Evolutionary conservation across 2,888 invertebrate genomes (phyloP).

Genomic region (Bimastos eiseni): DNA sequence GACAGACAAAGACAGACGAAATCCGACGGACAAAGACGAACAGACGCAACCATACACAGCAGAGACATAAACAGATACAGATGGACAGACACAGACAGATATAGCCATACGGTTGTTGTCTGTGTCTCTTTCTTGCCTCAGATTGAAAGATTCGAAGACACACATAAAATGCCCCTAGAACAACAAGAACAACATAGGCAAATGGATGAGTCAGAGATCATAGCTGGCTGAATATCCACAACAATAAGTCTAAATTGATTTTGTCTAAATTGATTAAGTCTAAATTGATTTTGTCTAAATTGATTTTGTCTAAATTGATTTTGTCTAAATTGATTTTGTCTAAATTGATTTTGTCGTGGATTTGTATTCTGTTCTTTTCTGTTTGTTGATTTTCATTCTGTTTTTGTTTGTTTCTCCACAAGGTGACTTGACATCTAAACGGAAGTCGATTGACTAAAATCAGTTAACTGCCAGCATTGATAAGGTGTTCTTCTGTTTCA

Average conservation of each 20-base stretch:
- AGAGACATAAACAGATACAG: too few relatives aligned
- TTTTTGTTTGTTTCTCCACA: not conserved
- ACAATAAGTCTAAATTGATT: too few relatives aligned
- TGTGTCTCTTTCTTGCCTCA: not conserved
- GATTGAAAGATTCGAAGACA: not conserved
- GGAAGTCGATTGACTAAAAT: not conserved
- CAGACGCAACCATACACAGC: too few relatives aligned
- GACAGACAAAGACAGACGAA: too few relatives aligned
- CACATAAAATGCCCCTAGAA: not conserved
- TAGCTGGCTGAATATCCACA: too few relatives aligned
- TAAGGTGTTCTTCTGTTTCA: not conserved
- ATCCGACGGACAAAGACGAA: too few relatives aligned
- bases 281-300: too few relatives aligned
- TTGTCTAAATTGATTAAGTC: too few relatives aligned
- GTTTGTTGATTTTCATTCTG: not conserved
- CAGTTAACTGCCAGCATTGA: not conserved
- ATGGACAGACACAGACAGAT: too few relatives aligned
- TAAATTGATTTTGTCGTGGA: not conserved
- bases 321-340: not conserved
- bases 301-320: too few relatives aligned
- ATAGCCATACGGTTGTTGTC: not conserved
- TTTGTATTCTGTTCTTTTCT: not conserved
- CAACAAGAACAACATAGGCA: not conserved
- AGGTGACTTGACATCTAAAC: not conserved
- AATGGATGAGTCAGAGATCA: not conserved